A percentile compares a stretch with the other conserved stretches of the same genome.
These are phyloP conservation scores for Emydoidea blandingii DNA, from an alignment of 2,797 vertebrate species.

Conservation along the genomic window DNA sequence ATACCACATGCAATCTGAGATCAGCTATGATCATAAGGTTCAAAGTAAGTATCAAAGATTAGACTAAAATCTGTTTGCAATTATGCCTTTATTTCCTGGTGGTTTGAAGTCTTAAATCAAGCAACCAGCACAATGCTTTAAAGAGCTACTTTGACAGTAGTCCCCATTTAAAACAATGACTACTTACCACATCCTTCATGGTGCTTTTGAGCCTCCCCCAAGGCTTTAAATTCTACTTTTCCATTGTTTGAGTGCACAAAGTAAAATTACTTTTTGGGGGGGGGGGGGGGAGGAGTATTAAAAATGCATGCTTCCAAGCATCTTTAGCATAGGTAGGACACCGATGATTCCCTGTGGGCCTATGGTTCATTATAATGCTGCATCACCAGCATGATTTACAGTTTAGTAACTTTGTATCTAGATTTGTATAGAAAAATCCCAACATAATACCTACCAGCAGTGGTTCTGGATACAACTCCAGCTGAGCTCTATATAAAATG, in stretches of 20 bases:
- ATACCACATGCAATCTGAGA: background rate
- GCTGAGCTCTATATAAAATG: constrained; percentile 93
- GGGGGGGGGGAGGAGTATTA: rapidly evolving
- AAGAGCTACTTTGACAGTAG: background rate
- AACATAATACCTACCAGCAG: constrained; percentile 89
- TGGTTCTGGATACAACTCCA: constrained; percentile 96
- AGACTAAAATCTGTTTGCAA: background rate
- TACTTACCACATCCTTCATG: background rate
- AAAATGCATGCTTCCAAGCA: background rate
- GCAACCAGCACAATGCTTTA: background rate
- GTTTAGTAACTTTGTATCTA: background rate
- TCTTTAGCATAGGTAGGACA: background rate
- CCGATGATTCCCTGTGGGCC: background rate
- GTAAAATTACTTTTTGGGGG: background rate
- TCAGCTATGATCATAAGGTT: background rate
- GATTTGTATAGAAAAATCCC: background rate
- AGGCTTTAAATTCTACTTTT: background rate
- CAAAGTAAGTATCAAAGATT: background rate
- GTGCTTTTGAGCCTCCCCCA: background rate
- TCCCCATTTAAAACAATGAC: background rate
- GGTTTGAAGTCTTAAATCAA: background rate
- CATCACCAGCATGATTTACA: background rate
- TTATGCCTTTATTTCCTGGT: background rate
- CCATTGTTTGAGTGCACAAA: background rate
- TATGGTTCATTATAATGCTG: background rate